A percentile compares a stretch with the other conserved stretches of the same genome.
phyloP scores from a whole-genome alignment of 2,797 vertebrate species.

The Phylloscopus collybita region DNA sequence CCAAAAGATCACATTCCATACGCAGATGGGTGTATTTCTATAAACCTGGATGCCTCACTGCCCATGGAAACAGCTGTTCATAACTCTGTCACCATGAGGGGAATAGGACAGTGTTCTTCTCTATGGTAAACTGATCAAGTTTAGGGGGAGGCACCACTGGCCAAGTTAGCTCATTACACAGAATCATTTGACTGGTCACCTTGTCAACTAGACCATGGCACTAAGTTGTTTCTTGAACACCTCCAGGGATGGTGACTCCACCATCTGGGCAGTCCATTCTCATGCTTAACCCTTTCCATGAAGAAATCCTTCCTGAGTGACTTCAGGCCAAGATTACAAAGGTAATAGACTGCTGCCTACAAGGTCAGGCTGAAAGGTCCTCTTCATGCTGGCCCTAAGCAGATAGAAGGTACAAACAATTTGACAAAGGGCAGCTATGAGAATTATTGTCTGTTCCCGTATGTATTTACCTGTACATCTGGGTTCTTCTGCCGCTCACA shows the following conservation, averaged over 20 bases:
- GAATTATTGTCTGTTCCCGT: neutral
- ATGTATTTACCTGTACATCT: conserved; percentile 72
- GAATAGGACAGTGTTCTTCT: neutral
- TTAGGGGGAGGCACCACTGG: neutral
- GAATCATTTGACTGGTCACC: too few relatives aligned
- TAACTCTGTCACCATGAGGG: neutral
- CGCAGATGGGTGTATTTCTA: neutral
- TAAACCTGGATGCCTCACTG: neutral
- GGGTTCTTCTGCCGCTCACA: conserved; percentile 73
- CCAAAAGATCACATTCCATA: neutral
- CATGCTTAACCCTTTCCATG: neutral
- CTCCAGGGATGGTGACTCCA: neutral
- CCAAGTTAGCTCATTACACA: neutral
- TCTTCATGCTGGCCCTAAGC: neutral
- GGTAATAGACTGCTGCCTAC: neutral
- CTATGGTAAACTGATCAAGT: neutral
- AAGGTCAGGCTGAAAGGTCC: neutral
- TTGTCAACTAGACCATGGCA: neutral
- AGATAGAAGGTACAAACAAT: accelerated
- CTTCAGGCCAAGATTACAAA: neutral
- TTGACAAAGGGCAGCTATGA: neutral
- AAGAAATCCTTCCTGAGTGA: neutral
- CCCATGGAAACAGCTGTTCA: neutral
- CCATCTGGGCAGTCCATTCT: neutral
- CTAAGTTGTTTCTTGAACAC: neutral